phyloP scores from a whole-genome alignment of 64 coral and sea anemone species.

The Pocillopora damicornis region DNA sequence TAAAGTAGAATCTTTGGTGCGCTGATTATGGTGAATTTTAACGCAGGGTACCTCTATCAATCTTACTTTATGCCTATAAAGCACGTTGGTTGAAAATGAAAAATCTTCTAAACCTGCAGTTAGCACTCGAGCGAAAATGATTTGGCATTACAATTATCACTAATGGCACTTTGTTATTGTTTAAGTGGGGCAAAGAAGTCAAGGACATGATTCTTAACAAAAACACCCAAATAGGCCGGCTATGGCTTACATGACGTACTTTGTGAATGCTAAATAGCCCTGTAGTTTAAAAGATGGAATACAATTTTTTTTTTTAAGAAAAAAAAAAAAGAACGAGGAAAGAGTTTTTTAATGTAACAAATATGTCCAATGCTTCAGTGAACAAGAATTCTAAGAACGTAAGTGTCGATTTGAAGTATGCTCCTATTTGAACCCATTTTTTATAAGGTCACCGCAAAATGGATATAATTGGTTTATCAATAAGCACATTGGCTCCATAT shows the following conservation, averaged over 20 bases:
- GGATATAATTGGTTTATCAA: not conserved
- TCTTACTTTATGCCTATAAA: not conserved
- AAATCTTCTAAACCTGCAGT: not conserved
- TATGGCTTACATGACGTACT: not conserved
- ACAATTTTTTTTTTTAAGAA: not conserved
- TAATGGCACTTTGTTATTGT: not conserved
- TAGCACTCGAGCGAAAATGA: not conserved
- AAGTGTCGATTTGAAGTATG: not conserved
- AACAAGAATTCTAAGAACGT: slow-evolving; percentile 26
- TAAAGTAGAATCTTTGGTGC: not conserved
- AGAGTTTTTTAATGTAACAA: not conserved
- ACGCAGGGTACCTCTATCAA: no score
- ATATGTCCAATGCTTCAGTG: not conserved
- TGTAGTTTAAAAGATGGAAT: not conserved
- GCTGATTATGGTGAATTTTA: no score
- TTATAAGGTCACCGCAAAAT: not conserved
- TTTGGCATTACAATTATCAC: not conserved
- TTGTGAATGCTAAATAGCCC: not conserved
- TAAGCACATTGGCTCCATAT: not conserved
- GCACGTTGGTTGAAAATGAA: not conserved
- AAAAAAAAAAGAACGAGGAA: not conserved
- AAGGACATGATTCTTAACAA: not conserved
- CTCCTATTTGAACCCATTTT: not conserved
- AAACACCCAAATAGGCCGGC: not conserved
- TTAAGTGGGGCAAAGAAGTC: not conserved